Evolutionary conservation across 1,140 invertebrate species (phyloP), one percentile per base, ranked within the genome.

Genomic region (Berghia stephanieae): DNA sequence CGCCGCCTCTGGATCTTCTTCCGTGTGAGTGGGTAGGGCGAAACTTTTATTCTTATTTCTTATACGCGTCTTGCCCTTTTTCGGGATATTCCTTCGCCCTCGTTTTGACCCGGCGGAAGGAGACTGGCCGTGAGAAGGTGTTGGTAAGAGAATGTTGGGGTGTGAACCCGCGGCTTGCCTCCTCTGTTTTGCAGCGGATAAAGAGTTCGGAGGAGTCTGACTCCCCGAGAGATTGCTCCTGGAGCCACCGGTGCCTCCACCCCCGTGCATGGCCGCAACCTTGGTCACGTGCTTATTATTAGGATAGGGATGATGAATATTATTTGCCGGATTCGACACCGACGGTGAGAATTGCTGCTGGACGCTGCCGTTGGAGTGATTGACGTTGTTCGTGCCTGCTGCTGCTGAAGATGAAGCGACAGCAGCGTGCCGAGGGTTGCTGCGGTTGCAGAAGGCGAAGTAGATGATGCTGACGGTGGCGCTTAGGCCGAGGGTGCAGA

Each of bases 381-480:
- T 36, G 66, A 13, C 24, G 27, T 24, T 68, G 27, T 24, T 68
- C n/a, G 66, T 16, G 13, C 40, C 36, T 68, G 66, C 69, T 60
- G 57, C 57, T 60, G 57, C 6, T 13, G 10, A 18, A 13, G 57
- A 18, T 60, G 57, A 21, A 21, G 43, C 2, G 31, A 31, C 34
- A 1, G 21, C 34, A 42, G 55, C 2, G 49, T 8, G 1, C 2
- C 36, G 24, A 24, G 34, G 21, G 31, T 38, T 52, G 36, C 42
- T 36, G 55, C 57, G 34, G 38, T 52, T 71, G 75, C 81, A 82
- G 36, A 78, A 43, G 46, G 73, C 74, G 70, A 78, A 82, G 69
- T 80, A 82, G 55, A 82, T 38, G 24, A 72, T 40, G 34, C 77
- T 78, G 55, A 82, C 76, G 5, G 79, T 21, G 24, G 77, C 81